These are phyloP conservation scores for Champsocephalus gunnari DNA, from an alignment of 2,797 vertebrate species.

Conservation along the genomic window DNA sequence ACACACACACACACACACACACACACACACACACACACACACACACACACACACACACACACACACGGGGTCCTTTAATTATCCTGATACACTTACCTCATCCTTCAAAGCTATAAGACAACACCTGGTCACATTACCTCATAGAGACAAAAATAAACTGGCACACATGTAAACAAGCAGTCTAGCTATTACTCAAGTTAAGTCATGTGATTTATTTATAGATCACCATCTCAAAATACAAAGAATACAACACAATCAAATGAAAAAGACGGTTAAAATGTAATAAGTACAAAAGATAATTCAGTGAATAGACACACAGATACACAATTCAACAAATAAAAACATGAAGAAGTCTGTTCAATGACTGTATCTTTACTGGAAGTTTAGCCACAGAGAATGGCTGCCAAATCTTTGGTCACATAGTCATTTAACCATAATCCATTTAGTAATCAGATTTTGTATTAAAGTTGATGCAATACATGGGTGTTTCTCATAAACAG, in stretches of 20 bases:
- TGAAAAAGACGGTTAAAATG: neutral
- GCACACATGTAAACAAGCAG: constrained; percentile 1
- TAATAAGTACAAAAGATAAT: neutral
- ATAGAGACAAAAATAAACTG: constrained; percentile 42
- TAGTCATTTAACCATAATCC: constrained; percentile 43
- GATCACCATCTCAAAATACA: neutral
- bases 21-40: neutral
- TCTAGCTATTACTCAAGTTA: neutral
- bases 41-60: constrained; percentile 7
- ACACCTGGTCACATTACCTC: constrained; percentile 58
- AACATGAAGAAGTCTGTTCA: neutral
- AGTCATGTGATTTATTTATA: constrained; percentile 26
- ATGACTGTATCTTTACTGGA: constrained; percentile 52
- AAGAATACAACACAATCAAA: neutral
- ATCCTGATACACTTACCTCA: constrained; percentile 57
- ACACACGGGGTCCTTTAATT: constrained; percentile 52
- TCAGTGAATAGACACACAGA: neutral
- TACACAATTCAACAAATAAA: neutral
- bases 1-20: constrained; percentile 10
- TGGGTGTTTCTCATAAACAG: constrained; percentile 10
- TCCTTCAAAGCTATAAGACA: constrained; percentile 42
- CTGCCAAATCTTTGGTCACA: constrained; percentile 52
- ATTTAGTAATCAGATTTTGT: constrained; percentile 43
- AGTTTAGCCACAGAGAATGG: constrained; percentile 22
- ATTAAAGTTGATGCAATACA: constrained; percentile 33